Evolutionary conservation across 1,140 invertebrate species (phyloP).

Genomic region (Grapholita molesta): DNA sequence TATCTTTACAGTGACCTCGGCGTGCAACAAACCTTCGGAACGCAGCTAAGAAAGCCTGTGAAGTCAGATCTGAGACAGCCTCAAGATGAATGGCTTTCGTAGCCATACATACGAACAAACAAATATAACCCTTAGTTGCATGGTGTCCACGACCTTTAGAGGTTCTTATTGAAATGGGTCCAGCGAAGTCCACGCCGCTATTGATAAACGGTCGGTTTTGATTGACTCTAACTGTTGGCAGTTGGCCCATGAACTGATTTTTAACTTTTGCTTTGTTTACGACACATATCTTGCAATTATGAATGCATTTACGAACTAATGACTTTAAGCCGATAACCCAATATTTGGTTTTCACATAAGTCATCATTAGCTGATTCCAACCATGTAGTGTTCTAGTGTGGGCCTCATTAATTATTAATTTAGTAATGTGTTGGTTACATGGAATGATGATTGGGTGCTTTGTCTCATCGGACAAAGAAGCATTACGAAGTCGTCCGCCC

Average conservation of each 20-base stretch:
- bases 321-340: conserved; percentile 32
- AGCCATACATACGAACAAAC: conserved; percentile 33
- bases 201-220: conserved; percentile 41
- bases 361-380: conserved; percentile 30
- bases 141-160: conserved; percentile 13
- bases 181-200: conserved; percentile 61
- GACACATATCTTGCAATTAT: neutral
- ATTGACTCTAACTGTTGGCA: conserved; percentile 43
- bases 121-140: conserved; percentile 27
- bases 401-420: conserved; percentile 29
- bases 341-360: conserved; percentile 27
- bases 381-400: conserved; percentile 35
- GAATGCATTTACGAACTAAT: conserved; percentile 21
- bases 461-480: conserved; percentile 22
- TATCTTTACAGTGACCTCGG: conserved; percentile 32
- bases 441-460: conserved; percentile 43
- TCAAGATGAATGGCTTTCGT: no score
- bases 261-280: neutral
- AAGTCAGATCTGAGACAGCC: no score
- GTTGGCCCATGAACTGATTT: conserved; percentile 40
- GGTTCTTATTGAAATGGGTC: conserved; percentile 43
- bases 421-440: conserved; percentile 23
- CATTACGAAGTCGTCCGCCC: conserved; percentile 40
- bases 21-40: conserved; percentile 42
- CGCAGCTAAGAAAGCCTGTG: conserved; percentile 30